A percentile compares a stretch with the other conserved stretches of the same genome.
Evolutionary conservation across 1,140 invertebrate genomes (phyloP).

Genomic region (Archivesica marissinica): DNA sequence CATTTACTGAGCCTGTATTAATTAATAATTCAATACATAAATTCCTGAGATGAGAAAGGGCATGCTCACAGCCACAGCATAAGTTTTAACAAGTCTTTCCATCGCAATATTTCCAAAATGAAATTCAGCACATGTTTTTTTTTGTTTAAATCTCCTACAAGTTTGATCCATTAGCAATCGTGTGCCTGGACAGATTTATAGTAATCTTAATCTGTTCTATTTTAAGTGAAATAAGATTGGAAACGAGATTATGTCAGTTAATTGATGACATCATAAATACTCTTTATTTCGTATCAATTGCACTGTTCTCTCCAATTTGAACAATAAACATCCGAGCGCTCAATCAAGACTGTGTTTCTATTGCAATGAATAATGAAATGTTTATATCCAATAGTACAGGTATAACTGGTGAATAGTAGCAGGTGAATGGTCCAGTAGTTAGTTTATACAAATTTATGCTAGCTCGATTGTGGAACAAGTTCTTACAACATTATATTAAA

Average conservation of each 20-base stretch:
- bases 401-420: too few species aligned
- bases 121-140: neutral
- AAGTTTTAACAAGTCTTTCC: too few species aligned
- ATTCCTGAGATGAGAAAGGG: neutral
- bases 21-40: constrained; percentile 14
- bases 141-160: neutral
- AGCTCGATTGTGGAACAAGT: too few species aligned
- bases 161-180: too few species aligned
- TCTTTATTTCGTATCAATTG: neutral
- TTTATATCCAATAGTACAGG: too few species aligned
- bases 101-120: neutral
- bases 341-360: too few species aligned
- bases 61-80: neutral
- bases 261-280: neutral
- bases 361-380: too few species aligned
- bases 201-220: constrained; percentile 17
- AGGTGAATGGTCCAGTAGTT: too few species aligned
- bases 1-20: neutral
- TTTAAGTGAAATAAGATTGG: neutral
- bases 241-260: neutral
- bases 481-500: too few species aligned
- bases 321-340: too few species aligned
- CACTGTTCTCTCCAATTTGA: neutral
- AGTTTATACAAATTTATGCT: too few species aligned
- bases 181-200: too few species aligned